phyloP scores from a whole-genome alignment of 2,113 vertebrate species.

The Microcebus murinus region DNA sequence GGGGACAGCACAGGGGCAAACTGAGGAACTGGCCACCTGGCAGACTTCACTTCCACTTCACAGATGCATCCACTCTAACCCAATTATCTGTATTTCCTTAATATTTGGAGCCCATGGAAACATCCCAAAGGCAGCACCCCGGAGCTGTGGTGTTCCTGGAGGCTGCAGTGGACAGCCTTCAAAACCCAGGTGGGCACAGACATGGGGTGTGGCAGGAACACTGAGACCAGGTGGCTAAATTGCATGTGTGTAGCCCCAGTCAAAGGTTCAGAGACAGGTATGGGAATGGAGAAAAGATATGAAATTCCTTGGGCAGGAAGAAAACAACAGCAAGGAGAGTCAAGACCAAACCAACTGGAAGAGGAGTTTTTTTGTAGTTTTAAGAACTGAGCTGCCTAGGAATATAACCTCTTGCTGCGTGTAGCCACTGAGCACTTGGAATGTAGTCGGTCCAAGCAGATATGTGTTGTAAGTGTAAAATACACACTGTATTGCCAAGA shows the following conservation, averaged over 20 bases:
- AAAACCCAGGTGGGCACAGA: background rate
- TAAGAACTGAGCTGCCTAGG: background rate
- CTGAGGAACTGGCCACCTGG: too few relatives aligned
- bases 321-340: accelerated
- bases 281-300: accelerated
- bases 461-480: background rate
- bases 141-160: background rate
- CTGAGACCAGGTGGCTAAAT: background rate
- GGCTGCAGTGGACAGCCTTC: background rate
- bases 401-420: accelerated
- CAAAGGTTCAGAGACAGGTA: background rate
- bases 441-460: background rate
- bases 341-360: background rate
- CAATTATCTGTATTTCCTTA: background rate
- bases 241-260: background rate
- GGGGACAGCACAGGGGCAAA: too few relatives aligned
- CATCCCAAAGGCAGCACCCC: too few relatives aligned
- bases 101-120: too few relatives aligned
- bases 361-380: background rate
- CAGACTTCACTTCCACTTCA: too few relatives aligned
- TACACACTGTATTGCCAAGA: background rate
- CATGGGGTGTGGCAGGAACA: background rate
- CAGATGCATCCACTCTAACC: too few relatives aligned
- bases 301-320: background rate
- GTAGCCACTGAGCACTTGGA: background rate